Conservation (phyloP, 2,888 invertebrate genomes). For the Rhagonycha fulva region DNA sequence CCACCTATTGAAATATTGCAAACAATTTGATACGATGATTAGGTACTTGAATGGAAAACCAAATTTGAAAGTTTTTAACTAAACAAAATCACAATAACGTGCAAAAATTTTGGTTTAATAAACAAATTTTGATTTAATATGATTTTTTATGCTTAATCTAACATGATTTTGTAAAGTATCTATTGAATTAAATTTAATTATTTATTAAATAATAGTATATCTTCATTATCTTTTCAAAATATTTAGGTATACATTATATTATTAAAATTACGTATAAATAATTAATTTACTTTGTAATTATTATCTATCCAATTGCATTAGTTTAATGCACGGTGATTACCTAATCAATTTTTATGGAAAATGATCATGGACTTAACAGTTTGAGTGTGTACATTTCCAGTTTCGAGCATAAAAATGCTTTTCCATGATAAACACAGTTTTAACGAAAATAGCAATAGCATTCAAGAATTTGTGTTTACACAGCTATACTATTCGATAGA, state of each 20-base stretch:
- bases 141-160: no score
- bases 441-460: background rate
- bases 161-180: no score
- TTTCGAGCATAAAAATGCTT: background rate
- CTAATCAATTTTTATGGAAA: background rate
- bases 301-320: background rate
- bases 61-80: no score
- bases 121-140: no score
- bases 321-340: background rate
- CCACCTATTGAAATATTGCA: no score
- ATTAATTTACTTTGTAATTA: background rate
- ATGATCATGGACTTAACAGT: background rate
- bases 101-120: no score
- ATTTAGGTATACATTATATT: background rate
- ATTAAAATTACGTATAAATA: background rate
- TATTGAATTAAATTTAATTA: background rate
- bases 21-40: no score
- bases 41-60: no score
- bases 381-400: background rate
- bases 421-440: background rate
- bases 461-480: background rate
- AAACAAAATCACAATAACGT: no score
- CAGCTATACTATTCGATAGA: constrained; percentile 1
- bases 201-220: background rate
- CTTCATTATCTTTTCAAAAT: background rate